Evolutionary conservation across 2,888 invertebrate species (phyloP).

Genomic region (Empis livida): DNA sequence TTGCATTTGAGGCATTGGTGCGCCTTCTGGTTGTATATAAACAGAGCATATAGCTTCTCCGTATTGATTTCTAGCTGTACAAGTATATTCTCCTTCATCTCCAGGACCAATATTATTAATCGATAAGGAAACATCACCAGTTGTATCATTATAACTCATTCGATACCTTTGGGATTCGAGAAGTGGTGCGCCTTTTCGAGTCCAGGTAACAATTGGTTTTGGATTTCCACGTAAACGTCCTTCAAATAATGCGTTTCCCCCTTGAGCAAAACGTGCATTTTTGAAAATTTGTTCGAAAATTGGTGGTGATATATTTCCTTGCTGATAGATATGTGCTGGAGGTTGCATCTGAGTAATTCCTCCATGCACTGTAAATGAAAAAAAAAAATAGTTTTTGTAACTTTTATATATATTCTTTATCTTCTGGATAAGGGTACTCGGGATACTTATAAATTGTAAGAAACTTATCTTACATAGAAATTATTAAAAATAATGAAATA

Average conservation of each 20-base stretch:
- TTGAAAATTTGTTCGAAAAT: constrained; percentile 92
- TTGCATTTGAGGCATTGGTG: constrained; percentile 52
- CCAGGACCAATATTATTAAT: constrained; percentile 92
- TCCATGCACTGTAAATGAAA: constrained; percentile 26
- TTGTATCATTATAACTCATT: constrained; percentile 81
- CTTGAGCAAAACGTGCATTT: constrained; percentile 89
- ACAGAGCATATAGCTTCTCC: constrained; percentile 96
- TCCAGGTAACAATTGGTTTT: constrained; percentile 83
- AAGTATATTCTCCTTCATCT: constrained; percentile 93
- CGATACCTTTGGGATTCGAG: constrained; percentile 76
- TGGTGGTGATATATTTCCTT: constrained; percentile 77
- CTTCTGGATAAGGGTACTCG: too few species aligned
- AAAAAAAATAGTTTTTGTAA: constrained; percentile 8
- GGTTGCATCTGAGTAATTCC: constrained; percentile 32
- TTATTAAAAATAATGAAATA: too few species aligned
- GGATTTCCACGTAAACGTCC: constrained; percentile 84
- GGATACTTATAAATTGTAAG: too few species aligned
- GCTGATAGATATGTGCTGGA: constrained; percentile 41
- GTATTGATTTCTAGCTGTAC: constrained; percentile 86
- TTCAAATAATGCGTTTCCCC: constrained; percentile 86
- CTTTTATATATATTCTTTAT: too few species aligned
- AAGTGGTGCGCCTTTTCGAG: constrained; percentile 72
- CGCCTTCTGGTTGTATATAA: constrained; percentile 83
- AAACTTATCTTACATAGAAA: too few species aligned
- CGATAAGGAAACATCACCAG: constrained; percentile 78